Evolutionary conservation across 2,797 vertebrate genomes (phyloP), one percentile per base, ranked within the genome.

Genomic region (Protonibea diacanthus): DNA sequence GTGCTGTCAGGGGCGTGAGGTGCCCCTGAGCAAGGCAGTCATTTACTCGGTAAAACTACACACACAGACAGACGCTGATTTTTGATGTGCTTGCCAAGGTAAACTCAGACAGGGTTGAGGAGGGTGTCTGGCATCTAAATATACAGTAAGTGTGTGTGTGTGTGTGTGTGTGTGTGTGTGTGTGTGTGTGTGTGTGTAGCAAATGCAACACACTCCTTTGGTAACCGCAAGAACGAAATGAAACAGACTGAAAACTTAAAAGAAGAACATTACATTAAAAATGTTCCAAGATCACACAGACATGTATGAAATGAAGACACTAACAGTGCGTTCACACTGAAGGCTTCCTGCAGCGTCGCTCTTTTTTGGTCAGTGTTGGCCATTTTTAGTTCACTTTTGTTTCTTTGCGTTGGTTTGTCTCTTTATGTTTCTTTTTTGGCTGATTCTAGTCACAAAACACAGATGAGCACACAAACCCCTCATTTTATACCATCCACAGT

Each of bases 91-190:
- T 25, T 71, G 75, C 68, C 77, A 84, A 78, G 47, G 53, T 84
- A 71, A 88, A 78, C 57, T 48, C 86, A 84, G 82, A 87, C 89
- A 59, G 62, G 47, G 62, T 62, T 17, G 40, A 73, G 57, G 71
- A 74, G 66, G 76, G 63, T 40, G 84, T 85, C 86, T 88, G 82
- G 33, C 78, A 74, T 74, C 64, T 81, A 77, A 86, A 63, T 83
- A 75, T 51, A 48, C 33, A 38, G 33, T 38, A 38, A 38, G 33
- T 38, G 8, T 33, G 9, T 44, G 18, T 56, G 48, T 66, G 6
- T 56, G 20, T 71, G 67, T 58, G 52, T 44, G 18, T 56, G 48
- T 66, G 6, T 56, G 21, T 71, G 67, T 58, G 52, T 44, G 18
- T 56, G 47, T 66, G 6, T 56, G 21, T 71, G 63, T 58, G 48